Evolutionary conservation across 2,113 vertebrate genomes (phyloP).

Genomic region (Regulus satrapa): DNA sequence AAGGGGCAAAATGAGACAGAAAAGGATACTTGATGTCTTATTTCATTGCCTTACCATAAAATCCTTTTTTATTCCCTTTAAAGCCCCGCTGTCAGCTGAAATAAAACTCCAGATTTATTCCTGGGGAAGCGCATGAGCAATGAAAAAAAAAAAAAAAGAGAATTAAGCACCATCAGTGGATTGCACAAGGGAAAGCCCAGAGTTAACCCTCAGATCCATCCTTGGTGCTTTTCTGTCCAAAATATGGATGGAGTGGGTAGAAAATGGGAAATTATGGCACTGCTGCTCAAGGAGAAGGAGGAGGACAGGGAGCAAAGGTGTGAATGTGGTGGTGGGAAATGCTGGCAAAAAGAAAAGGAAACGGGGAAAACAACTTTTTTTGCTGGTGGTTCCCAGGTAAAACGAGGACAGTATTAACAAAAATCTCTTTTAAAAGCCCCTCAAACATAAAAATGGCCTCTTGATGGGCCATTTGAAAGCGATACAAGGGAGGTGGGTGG

Average conservation of each 20-base stretch:
- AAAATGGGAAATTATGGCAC: not conserved
- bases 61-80: not conserved
- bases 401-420: not conserved
- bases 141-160: not conserved
- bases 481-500: not conserved
- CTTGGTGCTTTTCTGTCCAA: not conserved
- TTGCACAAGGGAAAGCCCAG: not conserved
- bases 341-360: not conserved
- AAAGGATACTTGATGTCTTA: not conserved
- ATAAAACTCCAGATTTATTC: not conserved
- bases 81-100: not conserved
- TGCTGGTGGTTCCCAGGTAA: not conserved
- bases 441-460: not conserved
- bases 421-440: not conserved
- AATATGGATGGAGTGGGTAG: not conserved
- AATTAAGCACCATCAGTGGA: not conserved
- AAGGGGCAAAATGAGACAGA: not conserved
- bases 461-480: fast-evolving
- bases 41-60: not conserved
- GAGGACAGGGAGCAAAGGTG: not conserved
- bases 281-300: not conserved
- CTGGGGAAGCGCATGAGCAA: not conserved
- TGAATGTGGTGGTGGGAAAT: not conserved
- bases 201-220: not conserved
- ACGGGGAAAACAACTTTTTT: not conserved